Conservation (phyloP, 2,797 vertebrate species). For the Micrastur ruficollis region DNA sequence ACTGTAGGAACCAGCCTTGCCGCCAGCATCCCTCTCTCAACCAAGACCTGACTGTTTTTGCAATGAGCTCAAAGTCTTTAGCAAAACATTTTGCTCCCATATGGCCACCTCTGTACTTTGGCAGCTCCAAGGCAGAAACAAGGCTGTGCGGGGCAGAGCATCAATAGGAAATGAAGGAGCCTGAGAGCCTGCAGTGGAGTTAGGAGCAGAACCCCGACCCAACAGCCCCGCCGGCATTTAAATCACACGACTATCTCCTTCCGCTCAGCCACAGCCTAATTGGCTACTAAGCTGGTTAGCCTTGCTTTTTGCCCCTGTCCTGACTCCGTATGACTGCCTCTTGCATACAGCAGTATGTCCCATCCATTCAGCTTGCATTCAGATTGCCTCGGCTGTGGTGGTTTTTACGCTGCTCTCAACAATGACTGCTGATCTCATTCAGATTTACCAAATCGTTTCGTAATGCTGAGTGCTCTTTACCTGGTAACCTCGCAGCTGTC, state of each 20-base stretch:
- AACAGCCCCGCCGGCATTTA: not conserved
- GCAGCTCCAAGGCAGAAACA: not conserved
- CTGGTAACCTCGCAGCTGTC: not conserved
- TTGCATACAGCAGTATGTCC: not conserved
- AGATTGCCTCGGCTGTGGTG: not conserved
- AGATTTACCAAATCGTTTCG: not conserved
- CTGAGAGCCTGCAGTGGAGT: not conserved
- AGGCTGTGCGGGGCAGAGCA: not conserved
- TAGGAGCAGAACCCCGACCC: not conserved
- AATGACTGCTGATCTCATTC: not conserved
- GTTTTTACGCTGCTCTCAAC: not conserved
- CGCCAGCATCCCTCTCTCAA: not conserved
- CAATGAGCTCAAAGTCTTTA: not conserved
- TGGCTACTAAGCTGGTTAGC: slow-evolving; percentile 2
- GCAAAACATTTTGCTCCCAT: not conserved
- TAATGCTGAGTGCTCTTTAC: not conserved
- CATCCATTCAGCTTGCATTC: not conserved
- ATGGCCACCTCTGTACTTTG: not conserved
- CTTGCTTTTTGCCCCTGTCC: not conserved
- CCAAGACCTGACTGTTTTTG: not conserved
- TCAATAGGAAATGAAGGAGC: not conserved
- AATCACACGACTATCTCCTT: not conserved
- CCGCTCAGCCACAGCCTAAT: not conserved
- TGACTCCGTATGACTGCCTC: not conserved
- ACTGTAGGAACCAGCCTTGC: not conserved